Base-by-base conservation (phyloP, 2,888 invertebrate genomes). In the Lycaena phlaeas region DNA sequence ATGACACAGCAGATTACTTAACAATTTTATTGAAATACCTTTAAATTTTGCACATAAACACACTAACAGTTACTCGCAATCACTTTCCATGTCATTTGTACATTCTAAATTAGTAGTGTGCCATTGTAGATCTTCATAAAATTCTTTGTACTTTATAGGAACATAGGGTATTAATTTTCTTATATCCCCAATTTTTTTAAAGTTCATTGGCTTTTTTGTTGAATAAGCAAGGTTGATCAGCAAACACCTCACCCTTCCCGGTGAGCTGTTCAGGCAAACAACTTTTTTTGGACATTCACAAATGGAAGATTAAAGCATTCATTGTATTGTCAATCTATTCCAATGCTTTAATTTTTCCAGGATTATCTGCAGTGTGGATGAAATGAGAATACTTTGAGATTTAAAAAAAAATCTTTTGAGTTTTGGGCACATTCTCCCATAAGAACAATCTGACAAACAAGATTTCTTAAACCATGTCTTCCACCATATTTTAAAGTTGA, bases 71-170 rank as follows among this genome's bases (percentile, higher is more conserved):
- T 27, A 27, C 27, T 27, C 27, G 27, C 27, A 27, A 27, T 12
- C 27, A 27, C 27, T 11, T 27, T 27, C 27, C 27, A 27, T 27
- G 27, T 11, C 27, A 27, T 27, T 27, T 27, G 27, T 27, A 27
- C 27, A 27, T 27, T 27, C 27, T 27, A 27, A 27, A 12, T 27
- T 27, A 27, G 27, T 11, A 27, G 12, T 27, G 12, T 5, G 27
- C 27, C 27, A 27, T 27, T 27, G 27, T 27, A 27, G 27, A 27
- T 27, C 27, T 27, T 27, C 27, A 27, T 27, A 27, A 27, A 27
- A 27, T 27, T 27, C 12, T 27, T 27, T 27, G 27, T 27, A 12
- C 12, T 27, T 27, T 12, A 27, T 27, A 27, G 27, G 27, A 27
- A 27, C 27, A 27, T 27, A 27, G 27, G 27, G 27, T 27, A 27